Conservation (phyloP, 2,113 vertebrate species). For the Lonchura striata region DNA sequence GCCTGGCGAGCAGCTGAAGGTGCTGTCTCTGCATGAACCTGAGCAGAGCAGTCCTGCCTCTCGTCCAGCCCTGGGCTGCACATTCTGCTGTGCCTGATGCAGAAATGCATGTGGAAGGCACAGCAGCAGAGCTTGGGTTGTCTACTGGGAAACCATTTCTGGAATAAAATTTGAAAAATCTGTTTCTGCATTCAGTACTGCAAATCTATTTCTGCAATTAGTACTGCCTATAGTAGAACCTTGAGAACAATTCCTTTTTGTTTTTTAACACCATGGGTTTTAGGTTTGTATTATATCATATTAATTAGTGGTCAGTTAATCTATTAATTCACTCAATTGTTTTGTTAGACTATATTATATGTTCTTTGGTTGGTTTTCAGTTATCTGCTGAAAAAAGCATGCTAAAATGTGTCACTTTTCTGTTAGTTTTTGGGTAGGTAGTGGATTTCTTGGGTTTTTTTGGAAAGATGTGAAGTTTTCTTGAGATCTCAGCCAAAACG, state of each 20-base stretch:
- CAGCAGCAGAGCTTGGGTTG: not conserved
- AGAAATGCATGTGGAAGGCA: fast-evolving
- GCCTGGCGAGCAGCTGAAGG: not conserved
- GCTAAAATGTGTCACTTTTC: not conserved
- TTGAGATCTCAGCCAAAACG: not conserved
- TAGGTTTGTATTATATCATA: not conserved
- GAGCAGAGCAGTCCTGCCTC: not conserved
- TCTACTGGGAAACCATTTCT: not conserved
- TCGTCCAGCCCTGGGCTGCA: not conserved
- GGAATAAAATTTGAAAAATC: not conserved
- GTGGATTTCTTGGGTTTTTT: not conserved
- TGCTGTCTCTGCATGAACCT: not conserved
- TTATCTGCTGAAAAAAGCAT: not conserved
- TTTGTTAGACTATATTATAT: not conserved
- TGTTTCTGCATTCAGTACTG: not conserved
- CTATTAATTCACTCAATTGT: not conserved
- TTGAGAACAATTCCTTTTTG: too few species aligned
- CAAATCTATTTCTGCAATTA: not conserved
- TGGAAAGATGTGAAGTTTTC: not conserved
- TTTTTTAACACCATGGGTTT: not conserved
- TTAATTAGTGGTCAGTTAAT: not conserved
- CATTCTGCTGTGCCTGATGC: fast-evolving
- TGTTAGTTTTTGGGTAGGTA: not conserved
- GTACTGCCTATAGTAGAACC: not conserved
- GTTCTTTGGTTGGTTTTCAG: not conserved